Conservation (phyloP, 2,888 invertebrate genomes). For the Congeria kusceri region DNA sequence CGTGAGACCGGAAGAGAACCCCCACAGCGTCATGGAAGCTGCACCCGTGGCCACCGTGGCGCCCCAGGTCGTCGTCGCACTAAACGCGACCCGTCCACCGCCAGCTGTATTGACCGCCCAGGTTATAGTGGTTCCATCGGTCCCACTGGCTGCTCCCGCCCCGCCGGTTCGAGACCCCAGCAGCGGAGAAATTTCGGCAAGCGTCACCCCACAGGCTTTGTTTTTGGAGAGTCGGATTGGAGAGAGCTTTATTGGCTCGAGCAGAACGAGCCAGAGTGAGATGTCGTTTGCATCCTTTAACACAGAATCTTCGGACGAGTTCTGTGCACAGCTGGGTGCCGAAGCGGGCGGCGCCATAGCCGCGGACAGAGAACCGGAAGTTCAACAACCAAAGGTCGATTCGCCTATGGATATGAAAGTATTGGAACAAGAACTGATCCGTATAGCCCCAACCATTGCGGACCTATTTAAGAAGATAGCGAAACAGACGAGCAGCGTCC, state of each 20-base stretch:
- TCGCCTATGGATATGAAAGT: slow-evolving; percentile 66
- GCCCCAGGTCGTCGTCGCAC: slow-evolving; percentile 17
- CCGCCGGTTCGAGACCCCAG: background rate
- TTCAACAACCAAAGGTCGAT: background rate
- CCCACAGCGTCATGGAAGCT: background rate
- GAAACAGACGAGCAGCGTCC: slow-evolving; percentile 60
- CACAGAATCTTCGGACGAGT: slow-evolving; percentile 19
- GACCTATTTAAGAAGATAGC: slow-evolving; percentile 71
- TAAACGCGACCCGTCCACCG: no score
- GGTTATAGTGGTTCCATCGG: background rate
- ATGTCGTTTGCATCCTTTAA: slow-evolving; percentile 33
- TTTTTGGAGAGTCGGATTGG: slow-evolving; percentile 12
- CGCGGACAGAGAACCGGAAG: background rate
- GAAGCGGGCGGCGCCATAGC: background rate
- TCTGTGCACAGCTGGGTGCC: background rate
- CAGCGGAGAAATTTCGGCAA: slow-evolving; percentile 10
- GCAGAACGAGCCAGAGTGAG: slow-evolving; percentile 18
- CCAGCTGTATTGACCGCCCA: background rate
- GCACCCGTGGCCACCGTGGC: slow-evolving; percentile 53
- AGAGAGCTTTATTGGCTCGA: background rate
- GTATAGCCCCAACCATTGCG: slow-evolving; percentile 72
- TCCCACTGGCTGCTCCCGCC: background rate
- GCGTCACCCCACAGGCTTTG: background rate
- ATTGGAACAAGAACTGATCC: slow-evolving; percentile 68
- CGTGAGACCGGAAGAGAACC: slow-evolving; percentile 19